phyloP scores from a whole-genome alignment of 1,140 invertebrate genomes.

The Drosophila cardini region DNA sequence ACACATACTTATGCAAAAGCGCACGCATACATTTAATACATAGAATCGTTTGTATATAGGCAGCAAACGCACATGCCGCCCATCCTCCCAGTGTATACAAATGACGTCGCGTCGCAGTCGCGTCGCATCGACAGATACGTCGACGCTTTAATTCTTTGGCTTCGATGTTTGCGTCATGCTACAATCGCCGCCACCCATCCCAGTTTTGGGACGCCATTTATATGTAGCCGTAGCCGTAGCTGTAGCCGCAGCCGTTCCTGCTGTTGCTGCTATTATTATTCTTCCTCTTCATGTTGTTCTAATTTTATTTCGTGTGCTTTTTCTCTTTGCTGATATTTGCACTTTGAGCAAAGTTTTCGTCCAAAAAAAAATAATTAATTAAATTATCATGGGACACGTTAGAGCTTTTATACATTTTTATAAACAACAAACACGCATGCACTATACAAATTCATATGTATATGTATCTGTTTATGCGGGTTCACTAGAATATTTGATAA shows the following conservation, averaged over 20 bases:
- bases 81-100: conserved; percentile 15
- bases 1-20: not conserved
- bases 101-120: conserved; percentile 33
- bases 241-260: too few relatives aligned
- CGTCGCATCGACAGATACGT: conserved; percentile 18
- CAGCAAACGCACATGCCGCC: conserved; percentile 11
- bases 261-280: conserved; percentile 2
- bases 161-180: conserved; percentile 66
- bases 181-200: conserved; percentile 14
- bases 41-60: not conserved
- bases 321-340: conserved; percentile 4
- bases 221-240: not conserved
- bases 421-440: not conserved
- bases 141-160: conserved; percentile 31
- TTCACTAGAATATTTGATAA: conserved; percentile 21
- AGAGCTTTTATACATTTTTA: conserved; percentile 19
- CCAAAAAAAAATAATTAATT: conserved; percentile 41
- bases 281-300: conserved; percentile 45
- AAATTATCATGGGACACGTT: conserved; percentile 17
- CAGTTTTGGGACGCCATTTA: conserved; percentile 31
- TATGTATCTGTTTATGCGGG: not conserved
- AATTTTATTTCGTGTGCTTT: conserved; percentile 41
- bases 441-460: not conserved
- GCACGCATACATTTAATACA: not conserved
- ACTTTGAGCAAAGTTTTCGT: conserved; percentile 11